phyloP scores from a whole-genome alignment of 2,888 invertebrate species.

The Tuta absoluta region DNA sequence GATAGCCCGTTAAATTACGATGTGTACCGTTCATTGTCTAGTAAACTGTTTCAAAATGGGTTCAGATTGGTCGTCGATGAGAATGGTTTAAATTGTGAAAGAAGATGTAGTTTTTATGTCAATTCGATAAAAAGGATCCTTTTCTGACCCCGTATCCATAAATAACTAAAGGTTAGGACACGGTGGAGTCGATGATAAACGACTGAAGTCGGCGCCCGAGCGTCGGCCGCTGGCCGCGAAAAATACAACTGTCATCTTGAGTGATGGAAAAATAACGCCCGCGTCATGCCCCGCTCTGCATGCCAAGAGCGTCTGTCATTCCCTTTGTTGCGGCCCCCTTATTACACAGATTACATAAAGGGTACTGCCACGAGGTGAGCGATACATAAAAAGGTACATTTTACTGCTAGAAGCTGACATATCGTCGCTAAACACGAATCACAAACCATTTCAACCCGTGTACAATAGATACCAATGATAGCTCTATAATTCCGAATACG shows the following conservation, averaged over 20 bases:
- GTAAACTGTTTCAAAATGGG: constrained; percentile 25
- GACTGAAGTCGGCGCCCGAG: constrained; percentile 69
- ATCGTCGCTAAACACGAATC: constrained; percentile 29
- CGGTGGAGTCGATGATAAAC: constrained; percentile 73
- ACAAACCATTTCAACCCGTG: constrained; percentile 18
- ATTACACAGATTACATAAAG: constrained; percentile 64
- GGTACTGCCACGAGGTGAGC: constrained; percentile 50
- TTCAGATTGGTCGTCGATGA: constrained; percentile 31
- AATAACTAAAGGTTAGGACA: constrained; percentile 66
- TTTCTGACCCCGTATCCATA: constrained; percentile 57
- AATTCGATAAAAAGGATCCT: constrained; percentile 47
- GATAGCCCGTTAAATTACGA: background rate
- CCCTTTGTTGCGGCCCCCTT: constrained; percentile 64
- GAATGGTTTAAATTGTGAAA: constrained; percentile 12
- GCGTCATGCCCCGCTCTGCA: constrained; percentile 73
- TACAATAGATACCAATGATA: constrained; percentile 26
- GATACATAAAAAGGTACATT: constrained; percentile 24
- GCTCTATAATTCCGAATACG: background rate
- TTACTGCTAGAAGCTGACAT: constrained; percentile 15
- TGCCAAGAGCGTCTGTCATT: constrained; percentile 70
- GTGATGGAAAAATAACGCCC: constrained; percentile 75
- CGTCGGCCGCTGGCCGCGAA: constrained; percentile 76
- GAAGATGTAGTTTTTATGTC: constrained; percentile 1
- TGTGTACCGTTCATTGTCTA: constrained; percentile 28
- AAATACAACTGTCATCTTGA: constrained; percentile 80